Percentiles rank a stretch among this genome's conserved stretches.
These are phyloP conservation scores for Tribolium madens DNA, from an alignment of 1,140 invertebrate genomes.

Conservation along the genomic window DNA sequence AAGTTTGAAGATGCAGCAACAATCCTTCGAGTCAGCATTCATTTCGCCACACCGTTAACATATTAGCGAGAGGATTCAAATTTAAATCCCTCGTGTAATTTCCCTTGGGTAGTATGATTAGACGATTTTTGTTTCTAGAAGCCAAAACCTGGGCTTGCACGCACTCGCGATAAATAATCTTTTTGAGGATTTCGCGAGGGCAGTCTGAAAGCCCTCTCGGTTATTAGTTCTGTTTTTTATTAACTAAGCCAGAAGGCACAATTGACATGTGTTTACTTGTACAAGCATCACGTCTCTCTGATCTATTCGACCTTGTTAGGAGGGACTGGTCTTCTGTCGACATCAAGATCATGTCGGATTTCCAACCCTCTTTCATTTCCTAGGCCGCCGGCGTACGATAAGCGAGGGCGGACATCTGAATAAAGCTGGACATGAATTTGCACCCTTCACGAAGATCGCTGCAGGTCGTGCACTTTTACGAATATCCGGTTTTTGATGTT, in stretches of 20 bases:
- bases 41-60: constrained; percentile 27
- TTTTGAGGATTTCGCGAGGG: constrained; percentile 6
- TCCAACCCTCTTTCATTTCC: constrained; percentile 56
- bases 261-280: constrained; percentile 10
- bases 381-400: constrained; percentile 45
- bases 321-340: constrained; percentile 43
- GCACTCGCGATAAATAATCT: constrained; percentile 30
- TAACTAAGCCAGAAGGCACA: not conserved
- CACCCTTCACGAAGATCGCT: constrained; percentile 46
- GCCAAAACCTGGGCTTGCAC: not conserved
- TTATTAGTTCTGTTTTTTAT: not conserved
- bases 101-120: constrained; percentile 31
- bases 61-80: constrained; percentile 27
- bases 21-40: constrained; percentile 16
- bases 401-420: constrained; percentile 49
- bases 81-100: constrained; percentile 32
- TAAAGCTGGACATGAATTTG: constrained; percentile 56
- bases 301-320: constrained; percentile 50
- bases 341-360: constrained; percentile 56
- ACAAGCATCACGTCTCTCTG: constrained; percentile 41
- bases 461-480: constrained; percentile 24
- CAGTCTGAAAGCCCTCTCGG: not conserved
- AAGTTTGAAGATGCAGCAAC: constrained; percentile 21
- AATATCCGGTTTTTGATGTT: constrained; percentile 40
- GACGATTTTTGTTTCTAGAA: constrained; percentile 25